These are phyloP conservation scores for Ophonus ardosiacus DNA, from an alignment of 2,888 invertebrate species.

Conservation along the genomic window DNA sequence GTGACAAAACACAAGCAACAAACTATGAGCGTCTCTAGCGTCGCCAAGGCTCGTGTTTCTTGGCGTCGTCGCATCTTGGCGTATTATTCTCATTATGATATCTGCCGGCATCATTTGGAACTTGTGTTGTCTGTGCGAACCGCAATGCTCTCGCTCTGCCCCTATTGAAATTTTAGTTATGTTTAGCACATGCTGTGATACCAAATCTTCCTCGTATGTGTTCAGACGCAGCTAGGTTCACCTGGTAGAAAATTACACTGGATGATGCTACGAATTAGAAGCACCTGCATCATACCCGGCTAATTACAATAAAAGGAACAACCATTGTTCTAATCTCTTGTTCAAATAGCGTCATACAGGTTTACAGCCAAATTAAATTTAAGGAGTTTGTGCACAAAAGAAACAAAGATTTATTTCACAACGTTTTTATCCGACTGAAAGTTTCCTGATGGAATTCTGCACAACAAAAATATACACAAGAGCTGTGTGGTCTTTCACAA, in stretches of 20 bases:
- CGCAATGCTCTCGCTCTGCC: constrained; percentile 25
- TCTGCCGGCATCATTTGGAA: constrained; percentile 57
- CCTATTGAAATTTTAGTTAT: constrained; percentile 57
- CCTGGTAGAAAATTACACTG: constrained; percentile 49
- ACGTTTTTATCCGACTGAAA: background rate
- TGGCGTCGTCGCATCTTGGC: constrained; percentile 18
- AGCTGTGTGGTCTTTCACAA: background rate
- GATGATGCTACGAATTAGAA: constrained; percentile 26
- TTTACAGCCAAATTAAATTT: constrained; percentile 45
- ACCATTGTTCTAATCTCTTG: constrained; percentile 24
- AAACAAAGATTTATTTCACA: constrained; percentile 16
- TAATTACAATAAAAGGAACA: constrained; percentile 44
- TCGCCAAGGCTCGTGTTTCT: constrained; percentile 9
- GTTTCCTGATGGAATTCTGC: background rate
- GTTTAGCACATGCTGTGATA: constrained; percentile 47
- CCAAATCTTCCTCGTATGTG: background rate
- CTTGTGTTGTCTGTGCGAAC: constrained; percentile 22
- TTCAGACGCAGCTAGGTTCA: constrained; percentile 29
- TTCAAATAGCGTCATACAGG: constrained; percentile 36
- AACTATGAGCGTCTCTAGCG: background rate
- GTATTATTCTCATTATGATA: constrained; percentile 51
- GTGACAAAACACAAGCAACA: constrained; percentile 41
- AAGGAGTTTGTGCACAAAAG: constrained; percentile 37
- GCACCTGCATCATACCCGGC: constrained; percentile 38
- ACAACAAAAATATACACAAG: background rate